Conservation (phyloP, 2,888 invertebrate species). For the Scrobipalpa atriplicella region DNA sequence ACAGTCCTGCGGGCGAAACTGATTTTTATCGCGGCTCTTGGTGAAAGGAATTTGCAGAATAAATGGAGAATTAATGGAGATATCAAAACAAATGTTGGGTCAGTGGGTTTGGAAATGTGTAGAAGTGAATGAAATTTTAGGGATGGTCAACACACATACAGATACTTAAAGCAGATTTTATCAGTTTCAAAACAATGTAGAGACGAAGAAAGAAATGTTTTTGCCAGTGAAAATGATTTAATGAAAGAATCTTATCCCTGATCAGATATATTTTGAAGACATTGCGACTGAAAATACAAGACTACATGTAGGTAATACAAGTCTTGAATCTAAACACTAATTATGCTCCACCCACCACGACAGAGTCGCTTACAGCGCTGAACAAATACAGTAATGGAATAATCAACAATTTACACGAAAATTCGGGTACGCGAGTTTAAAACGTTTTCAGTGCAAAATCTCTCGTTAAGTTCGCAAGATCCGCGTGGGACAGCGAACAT, state of each 20-base stretch:
- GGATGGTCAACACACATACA: background rate
- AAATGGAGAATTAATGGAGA: background rate
- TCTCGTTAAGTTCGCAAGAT: constrained; percentile 70
- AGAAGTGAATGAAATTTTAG: background rate
- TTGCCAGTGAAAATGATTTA: no score
- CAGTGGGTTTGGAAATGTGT: background rate
- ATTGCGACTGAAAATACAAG: no score
- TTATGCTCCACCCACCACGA: background rate
- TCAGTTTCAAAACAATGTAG: no score
- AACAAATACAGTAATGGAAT: constrained; percentile 12
- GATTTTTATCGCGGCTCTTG: constrained; percentile 39
- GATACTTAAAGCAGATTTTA: background rate
- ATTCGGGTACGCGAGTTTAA: constrained; percentile 32
- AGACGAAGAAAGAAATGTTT: no score
- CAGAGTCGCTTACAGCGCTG: background rate
- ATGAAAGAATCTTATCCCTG: no score
- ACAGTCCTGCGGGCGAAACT: constrained; percentile 46
- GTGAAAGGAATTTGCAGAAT: constrained; percentile 16
- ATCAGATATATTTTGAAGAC: no score
- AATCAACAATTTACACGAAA: constrained; percentile 20
- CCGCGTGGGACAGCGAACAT: constrained; percentile 76
- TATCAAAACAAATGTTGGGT: constrained; percentile 18
- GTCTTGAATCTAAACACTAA: background rate
- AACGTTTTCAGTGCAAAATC: constrained; percentile 44
- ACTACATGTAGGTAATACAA: background rate